A percentile compares a stretch with the other conserved stretches of the same genome.
These are phyloP conservation scores for Diachrysia chrysitis DNA, from an alignment of 2,888 invertebrate genomes.

Conservation along the genomic window DNA sequence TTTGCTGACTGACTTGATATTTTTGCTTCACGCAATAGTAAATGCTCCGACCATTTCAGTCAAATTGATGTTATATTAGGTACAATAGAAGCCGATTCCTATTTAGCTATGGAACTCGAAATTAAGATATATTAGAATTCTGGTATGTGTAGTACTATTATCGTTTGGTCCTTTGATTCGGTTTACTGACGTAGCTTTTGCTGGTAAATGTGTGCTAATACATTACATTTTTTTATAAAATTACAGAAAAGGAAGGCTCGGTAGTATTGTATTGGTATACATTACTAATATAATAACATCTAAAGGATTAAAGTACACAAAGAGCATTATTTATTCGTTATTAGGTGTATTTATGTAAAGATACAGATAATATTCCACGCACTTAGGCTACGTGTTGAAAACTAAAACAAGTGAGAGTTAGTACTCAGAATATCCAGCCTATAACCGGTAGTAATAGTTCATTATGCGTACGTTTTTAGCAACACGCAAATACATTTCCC, in stretches of 20 bases:
- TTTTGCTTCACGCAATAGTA: constrained; percentile 46
- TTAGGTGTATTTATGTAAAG: neutral
- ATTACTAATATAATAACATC: no score
- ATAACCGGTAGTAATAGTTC: constrained; percentile 43
- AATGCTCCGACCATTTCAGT: constrained; percentile 39
- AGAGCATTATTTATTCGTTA: neutral
- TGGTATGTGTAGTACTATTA: neutral
- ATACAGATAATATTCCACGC: neutral
- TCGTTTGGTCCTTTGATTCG: neutral
- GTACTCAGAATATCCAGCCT: constrained; percentile 41
- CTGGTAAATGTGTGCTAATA: neutral
- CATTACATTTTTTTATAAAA: no score
- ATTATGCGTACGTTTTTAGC: constrained; percentile 47
- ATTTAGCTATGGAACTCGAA: constrained; percentile 8
- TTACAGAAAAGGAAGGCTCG: no score
- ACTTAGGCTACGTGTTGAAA: neutral
- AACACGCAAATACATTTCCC: constrained; percentile 60
- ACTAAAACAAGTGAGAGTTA: constrained; percentile 41
- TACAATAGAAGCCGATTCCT: constrained; percentile 23
- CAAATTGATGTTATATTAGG: constrained; percentile 25
- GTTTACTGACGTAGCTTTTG: neutral
- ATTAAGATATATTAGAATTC: constrained; percentile 9
- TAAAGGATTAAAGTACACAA: no score
- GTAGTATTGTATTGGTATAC: no score
- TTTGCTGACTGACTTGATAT: constrained; percentile 55